These are phyloP conservation scores for Capra hircus DNA, from an alignment of 2,113 vertebrate species.

Conservation along the genomic window DNA sequence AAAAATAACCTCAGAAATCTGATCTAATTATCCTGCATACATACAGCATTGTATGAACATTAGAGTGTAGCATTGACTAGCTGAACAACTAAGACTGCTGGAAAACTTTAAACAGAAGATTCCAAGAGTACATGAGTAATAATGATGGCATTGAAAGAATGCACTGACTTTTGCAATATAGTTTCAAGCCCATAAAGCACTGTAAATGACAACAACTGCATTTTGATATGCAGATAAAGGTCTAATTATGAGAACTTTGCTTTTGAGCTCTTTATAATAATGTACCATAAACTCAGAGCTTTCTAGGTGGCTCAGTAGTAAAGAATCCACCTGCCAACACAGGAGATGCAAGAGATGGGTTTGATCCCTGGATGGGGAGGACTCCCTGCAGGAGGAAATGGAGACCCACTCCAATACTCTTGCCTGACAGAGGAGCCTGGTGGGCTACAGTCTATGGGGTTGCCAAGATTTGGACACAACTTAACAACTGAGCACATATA, in stretches of 20 bases:
- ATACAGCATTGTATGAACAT: slow-evolving; percentile 17
- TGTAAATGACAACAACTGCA: background rate
- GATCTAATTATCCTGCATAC: slow-evolving; percentile 29
- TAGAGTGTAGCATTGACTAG: background rate
- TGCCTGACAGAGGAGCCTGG: background rate
- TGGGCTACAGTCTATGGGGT: background rate
- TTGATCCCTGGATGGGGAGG: background rate
- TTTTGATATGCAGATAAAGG: slow-evolving; percentile 6
- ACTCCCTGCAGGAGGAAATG: background rate
- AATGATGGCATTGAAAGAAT: background rate
- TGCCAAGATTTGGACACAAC: background rate
- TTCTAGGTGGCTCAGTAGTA: background rate
- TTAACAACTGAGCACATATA: background rate
- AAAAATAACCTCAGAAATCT: slow-evolving; percentile 45
- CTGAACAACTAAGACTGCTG: background rate
- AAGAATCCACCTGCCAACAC: background rate
- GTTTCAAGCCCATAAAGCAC: background rate
- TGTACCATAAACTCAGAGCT: background rate
- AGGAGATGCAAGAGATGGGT: background rate
- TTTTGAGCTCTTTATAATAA: background rate
- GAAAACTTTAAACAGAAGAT: slow-evolving; percentile 4
- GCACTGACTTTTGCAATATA: background rate
- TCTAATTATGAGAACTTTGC: background rate
- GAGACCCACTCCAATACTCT: background rate
- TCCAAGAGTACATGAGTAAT: background rate